phyloP scores from a whole-genome alignment of 30 jellyfish, hydroid and myxozoan species.

The Sanderia malayensis region DNA sequence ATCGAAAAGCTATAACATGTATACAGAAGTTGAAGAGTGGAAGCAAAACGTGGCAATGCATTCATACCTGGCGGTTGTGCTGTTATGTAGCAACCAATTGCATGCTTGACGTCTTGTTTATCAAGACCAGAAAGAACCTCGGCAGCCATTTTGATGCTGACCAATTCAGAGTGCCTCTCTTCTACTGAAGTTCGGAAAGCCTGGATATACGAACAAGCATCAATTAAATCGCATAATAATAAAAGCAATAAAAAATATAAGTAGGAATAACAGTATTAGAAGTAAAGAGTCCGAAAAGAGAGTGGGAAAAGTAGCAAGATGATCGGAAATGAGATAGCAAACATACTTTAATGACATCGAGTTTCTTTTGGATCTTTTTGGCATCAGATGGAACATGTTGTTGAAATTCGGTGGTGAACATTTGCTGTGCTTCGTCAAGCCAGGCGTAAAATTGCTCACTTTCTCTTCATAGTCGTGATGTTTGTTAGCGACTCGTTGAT shows the following conservation, averaged over 20 bases:
- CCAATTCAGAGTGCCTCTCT: constrained; percentile 87
- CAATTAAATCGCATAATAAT: too few relatives aligned
- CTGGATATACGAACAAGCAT: too few relatives aligned
- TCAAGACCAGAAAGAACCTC: constrained; percentile 92
- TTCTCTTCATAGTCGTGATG: constrained; percentile 87
- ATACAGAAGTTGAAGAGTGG: too few relatives aligned
- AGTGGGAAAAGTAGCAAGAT: too few relatives aligned
- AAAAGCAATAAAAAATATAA: too few relatives aligned
- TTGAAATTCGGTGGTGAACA: constrained; percentile 77
- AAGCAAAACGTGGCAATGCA: too few relatives aligned
- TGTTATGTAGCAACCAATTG: constrained; percentile 73
- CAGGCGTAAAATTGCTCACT: constrained; percentile 80
- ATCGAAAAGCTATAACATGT: too few relatives aligned
- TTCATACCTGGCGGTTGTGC: constrained; percentile 90
- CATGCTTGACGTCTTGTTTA: constrained; percentile 82
- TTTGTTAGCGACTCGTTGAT: constrained; percentile 79
- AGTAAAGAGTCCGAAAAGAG: too few relatives aligned
- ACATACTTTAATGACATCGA: constrained; percentile 71
- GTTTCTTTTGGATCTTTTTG: constrained; percentile 62
- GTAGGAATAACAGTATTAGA: too few relatives aligned
- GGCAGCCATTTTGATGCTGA: constrained; percentile 82
- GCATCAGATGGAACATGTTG: constrained; percentile 88
- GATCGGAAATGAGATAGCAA: too few relatives aligned
- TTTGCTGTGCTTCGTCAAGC: constrained; percentile 81
- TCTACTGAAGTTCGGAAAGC: constrained; percentile 70